Base-by-base conservation (phyloP, 2,888 invertebrate genomes). In the Limenitis camilla region DNA sequence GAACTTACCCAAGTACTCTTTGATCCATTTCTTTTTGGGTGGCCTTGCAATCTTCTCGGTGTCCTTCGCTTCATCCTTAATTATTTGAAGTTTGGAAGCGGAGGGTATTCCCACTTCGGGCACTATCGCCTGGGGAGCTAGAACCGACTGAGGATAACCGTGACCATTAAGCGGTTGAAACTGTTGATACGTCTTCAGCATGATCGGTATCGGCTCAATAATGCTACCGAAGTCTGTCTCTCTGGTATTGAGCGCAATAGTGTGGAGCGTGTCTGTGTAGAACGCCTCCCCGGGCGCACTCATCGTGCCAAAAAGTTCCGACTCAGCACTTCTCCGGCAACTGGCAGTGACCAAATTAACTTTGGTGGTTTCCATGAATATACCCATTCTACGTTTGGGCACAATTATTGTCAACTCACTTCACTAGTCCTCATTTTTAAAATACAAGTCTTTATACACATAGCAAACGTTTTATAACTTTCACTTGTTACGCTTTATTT, bases 1-100 rank as follows among this genome's bases (percentile, higher is more conserved):
- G 28, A 55, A 80, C 90, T 90, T 78, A 84, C 90, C 90, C 65
- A 91, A 78, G 73, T 91, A 92, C 71, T 91, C 91, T 66, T 88
- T 90, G 61, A 92, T 92, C 92, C 92, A 93, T 75, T 92, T 92
- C 85, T 93, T 93, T 82, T 93, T 93, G 40, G 92, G 92, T 50
- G 92, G 90, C 54, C 73, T 68, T 28, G 72, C 71, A 45, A 78
- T 65, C 59, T 69, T 79, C 60, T 68, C 63, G 60, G 66, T 61
- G 40, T 76, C 73, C 63, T 71, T 76, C 11, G 59, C 52, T 58
- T 76, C 71, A 58, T 73, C 67, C 59, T 72, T 80, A 32, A 65
- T 63, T 5, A 72, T 75, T 9, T 68, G 64, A 52, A 57, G 63
- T 33, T 62, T 61, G n/a, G 79, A 75, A 40, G 77, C 67, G 33